These are phyloP conservation scores for Ectobius pallidus DNA, from an alignment of 2,888 invertebrate genomes.

Conservation along the genomic window DNA sequence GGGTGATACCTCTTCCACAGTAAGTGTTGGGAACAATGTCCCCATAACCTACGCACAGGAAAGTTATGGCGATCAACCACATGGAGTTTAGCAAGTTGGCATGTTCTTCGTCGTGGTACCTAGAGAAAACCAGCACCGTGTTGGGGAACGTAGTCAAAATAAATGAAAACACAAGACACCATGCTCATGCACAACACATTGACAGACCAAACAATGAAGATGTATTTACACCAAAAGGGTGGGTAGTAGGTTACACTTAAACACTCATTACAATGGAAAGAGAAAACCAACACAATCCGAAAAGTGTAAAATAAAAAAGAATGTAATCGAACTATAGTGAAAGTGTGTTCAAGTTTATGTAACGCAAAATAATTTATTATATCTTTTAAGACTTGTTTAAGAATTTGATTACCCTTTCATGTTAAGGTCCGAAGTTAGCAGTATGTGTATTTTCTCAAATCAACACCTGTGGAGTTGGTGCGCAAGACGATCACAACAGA, in stretches of 20 bases:
- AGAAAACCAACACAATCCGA: neutral
- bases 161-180: neutral
- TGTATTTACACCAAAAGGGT: neutral
- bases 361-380: too few relatives aligned
- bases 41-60: slow-evolving; percentile 99
- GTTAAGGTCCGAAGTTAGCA: too few relatives aligned
- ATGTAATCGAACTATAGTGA: too few relatives aligned
- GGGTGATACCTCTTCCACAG: slow-evolving; percentile 99
- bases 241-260: neutral
- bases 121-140: slow-evolving; percentile 52
- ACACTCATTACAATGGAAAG: neutral
- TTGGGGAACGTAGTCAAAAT: slow-evolving; percentile 12
- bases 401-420: too few relatives aligned
- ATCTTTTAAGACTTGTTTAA: too few relatives aligned
- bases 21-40: slow-evolving; percentile 99
- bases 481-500: slow-evolving; percentile 23
- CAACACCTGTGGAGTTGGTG: too few relatives aligned
- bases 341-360: too few relatives aligned
- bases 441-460: too few relatives aligned
- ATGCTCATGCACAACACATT: slow-evolving; percentile 3
- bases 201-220: neutral
- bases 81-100: slow-evolving; percentile 99
- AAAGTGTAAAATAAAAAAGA: too few relatives aligned
- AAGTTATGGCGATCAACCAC: slow-evolving; percentile 99
- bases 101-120: slow-evolving; percentile 98